Conservation (phyloP, 2,888 invertebrate genomes). For the Imbricaverruca yamaguchii region DNA sequence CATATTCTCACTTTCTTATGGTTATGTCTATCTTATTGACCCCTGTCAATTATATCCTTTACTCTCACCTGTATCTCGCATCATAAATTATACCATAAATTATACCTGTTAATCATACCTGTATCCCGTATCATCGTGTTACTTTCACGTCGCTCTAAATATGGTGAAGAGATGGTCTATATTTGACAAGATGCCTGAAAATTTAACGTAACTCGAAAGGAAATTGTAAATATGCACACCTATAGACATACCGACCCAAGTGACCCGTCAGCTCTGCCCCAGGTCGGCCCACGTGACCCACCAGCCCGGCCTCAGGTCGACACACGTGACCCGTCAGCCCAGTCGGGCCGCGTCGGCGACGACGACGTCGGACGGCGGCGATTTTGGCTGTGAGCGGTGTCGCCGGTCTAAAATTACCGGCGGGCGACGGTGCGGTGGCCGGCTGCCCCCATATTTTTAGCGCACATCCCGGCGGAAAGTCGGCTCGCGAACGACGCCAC, state of each 20-base stretch:
- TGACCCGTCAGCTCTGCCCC: no score
- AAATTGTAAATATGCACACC: neutral
- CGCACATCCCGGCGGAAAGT: neutral
- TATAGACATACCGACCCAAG: neutral
- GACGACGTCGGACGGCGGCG: neutral
- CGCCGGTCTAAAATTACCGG: constrained; percentile 3
- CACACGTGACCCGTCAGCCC: neutral
- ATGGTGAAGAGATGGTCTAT: no score
- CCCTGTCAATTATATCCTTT: no score
- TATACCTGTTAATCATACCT: no score
- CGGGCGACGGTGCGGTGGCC: neutral
- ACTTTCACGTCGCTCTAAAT: no score
- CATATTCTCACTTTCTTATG: no score
- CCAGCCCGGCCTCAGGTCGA: neutral
- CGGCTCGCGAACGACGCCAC: neutral
- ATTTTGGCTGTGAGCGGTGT: constrained; percentile 16
- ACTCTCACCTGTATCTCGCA: no score
- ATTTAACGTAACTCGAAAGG: neutral
- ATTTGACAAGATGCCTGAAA: no score
- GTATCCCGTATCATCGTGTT: no score
- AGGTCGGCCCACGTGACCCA: neutral
- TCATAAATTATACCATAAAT: no score
- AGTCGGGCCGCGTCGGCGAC: neutral
- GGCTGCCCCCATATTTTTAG: constrained; percentile 9
- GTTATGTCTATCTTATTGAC: no score